Evolutionary conservation across 2,113 vertebrate species (phyloP), one percentile per base, ranked within the genome.

Genomic region (Cyphomyrus plagiostoma): DNA sequence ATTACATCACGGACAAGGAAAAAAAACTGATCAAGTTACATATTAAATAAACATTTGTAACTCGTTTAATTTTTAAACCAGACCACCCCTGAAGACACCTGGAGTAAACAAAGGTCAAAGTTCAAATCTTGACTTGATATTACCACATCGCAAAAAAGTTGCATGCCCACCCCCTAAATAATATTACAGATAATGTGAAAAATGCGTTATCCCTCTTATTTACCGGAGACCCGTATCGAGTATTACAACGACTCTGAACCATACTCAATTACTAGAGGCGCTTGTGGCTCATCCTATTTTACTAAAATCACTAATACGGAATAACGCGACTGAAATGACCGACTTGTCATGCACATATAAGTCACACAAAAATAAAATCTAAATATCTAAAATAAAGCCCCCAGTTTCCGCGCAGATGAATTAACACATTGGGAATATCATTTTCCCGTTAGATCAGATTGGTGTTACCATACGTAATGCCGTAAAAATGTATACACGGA

Each of bases 41-140:
- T 70, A 70, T 70, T 70, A 70, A 70, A 70, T 70, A 70, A 70
- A 70, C 62, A 70, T 70, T 70, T 70, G 62, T 70, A 70, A 30
- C 62, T 70, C n/a, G 62, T 70, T 70, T 70, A 70, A 70, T 70
- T 70, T 70, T 70, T 70, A 70, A 70, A 70, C 62, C 62, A 26
- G n/a, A 26, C 62, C 62, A 70, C 62, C 62, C 62, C n/a, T 70
- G 62, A 70, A 70, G 26, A 70, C 9, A 70, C 3, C 11, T 30
- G 62, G 26, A 30, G 62, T 70, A 70, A 70, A 70, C 62, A 70
- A 70, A 26, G 62, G 62, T 11, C 62, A 70, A 70, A 70, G 62
- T 70, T 70, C 62, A 70, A 30, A 66, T 30, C n/a, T 11, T 66
- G 62, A 26, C 62, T 11, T 66, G 8, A 58, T 23, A 11, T 70